Evolutionary conservation across 1,140 invertebrate genomes (phyloP).

Genomic region (Drosophila equinoxialis): DNA sequence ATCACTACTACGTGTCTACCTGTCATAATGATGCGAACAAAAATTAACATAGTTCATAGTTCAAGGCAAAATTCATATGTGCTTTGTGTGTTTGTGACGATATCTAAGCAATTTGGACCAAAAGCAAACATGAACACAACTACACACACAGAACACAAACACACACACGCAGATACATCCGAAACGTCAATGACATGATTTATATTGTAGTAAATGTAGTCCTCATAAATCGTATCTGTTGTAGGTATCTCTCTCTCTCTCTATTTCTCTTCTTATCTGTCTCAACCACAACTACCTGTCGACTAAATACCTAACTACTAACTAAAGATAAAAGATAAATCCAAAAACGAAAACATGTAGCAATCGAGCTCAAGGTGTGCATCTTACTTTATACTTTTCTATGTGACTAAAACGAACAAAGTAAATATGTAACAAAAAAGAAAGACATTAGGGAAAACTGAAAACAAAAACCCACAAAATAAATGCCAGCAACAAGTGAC

Average conservation of each 20-base stretch:
- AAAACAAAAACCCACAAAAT: not conserved
- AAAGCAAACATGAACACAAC: constrained; percentile 26
- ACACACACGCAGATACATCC: not conserved
- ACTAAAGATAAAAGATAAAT: constrained; percentile 18
- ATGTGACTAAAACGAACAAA: constrained; percentile 37
- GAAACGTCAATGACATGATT: not conserved
- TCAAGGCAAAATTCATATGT: constrained; percentile 28
- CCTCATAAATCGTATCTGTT: not conserved
- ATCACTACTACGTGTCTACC: not conserved
- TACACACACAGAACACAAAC: constrained; percentile 22
- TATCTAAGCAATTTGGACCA: constrained; percentile 75
- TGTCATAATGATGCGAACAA: not conserved
- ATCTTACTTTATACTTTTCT: constrained; percentile 53
- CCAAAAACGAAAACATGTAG: constrained; percentile 4
- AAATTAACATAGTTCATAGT: constrained; percentile 1
- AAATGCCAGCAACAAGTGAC: constrained; percentile 6
- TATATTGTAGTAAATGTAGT: constrained; percentile 17
- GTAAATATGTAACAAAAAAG: not conserved
- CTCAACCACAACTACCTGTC: constrained; percentile 58
- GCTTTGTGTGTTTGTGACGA: constrained; percentile 38
- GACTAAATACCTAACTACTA: constrained; percentile 31
- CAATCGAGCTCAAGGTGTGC: constrained; percentile 14
- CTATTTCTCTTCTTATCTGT: constrained; percentile 1
- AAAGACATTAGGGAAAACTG: not conserved
- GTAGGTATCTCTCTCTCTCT: not conserved